Base-by-base conservation (phyloP, 2,888 invertebrate genomes). In the Drosophila helvetica region DNA sequence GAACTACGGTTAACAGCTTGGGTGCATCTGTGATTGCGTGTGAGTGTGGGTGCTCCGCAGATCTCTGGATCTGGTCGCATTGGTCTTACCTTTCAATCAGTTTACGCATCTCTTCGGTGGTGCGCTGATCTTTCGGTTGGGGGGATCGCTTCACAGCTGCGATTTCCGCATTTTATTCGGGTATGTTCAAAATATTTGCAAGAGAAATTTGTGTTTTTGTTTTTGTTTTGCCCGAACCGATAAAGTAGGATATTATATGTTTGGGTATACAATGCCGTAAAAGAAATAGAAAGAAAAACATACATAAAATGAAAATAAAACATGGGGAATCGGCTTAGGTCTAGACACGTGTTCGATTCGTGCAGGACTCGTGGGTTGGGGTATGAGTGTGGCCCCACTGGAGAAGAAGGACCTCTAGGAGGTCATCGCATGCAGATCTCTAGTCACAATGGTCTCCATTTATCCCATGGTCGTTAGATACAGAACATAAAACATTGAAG, bases 101-200 rank as follows among this genome's bases (percentile, higher is more conserved):
- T 95, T 97, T 97, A 94, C 98, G 96, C 96, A 97, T 97, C 95
- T 97, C 97, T 94, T 97, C 98, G 93, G 96, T 96, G 94, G 96
- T 95, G 95, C 96, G 95, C 94, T 96, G 96, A 95, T 97, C 97
- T 96, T 97, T 97, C 94, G 93, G 93, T 92, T 93, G 94, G 92
- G 94, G 94, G 92, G 94, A 94, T 93, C 94, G 93, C 92, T 94
- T 94, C 93, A 94, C 92, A 88, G 92, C 91, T 92, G 89, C 80
- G 73, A 50, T 65, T 65, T 74, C 61, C 61, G 52, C 66, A 67
- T 66, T 78, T 62, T 58, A 59, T 77, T 8, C 27, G 27, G 8
- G 27, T 64, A 27, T 72, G 15, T 54, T 67, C 58, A 48, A 68
- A 38, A 62, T 68, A 64, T 71, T 77, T 66, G 59, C 62, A 74